Conservation (phyloP, 1,140 invertebrate species). For the Zaprionus taronus region DNA sequence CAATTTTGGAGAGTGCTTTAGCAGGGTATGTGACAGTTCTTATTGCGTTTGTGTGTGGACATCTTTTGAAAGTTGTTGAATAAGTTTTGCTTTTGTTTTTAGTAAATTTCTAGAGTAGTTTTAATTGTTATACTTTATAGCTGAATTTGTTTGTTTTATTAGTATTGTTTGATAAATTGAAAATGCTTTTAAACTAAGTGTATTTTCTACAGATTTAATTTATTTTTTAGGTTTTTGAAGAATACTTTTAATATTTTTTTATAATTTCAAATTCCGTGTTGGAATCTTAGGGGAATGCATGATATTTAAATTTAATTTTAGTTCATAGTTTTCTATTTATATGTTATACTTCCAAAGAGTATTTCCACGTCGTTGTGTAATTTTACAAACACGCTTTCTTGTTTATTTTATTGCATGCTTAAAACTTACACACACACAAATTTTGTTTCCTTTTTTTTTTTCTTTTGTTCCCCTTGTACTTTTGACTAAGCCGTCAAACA, state of each 20-base stretch:
- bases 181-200: neutral
- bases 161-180: too few relatives aligned
- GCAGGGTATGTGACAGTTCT: neutral
- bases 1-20: neutral
- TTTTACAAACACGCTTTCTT: neutral
- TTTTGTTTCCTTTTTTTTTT: neutral
- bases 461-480: constrained; percentile 3
- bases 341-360: neutral
- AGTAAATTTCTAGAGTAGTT: too few relatives aligned
- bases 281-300: too few relatives aligned
- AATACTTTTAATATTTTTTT: too few relatives aligned
- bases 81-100: too few relatives aligned
- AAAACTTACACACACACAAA: constrained; percentile 40
- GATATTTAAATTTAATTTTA: too few relatives aligned
- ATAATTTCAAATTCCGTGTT: too few relatives aligned
- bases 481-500: constrained; percentile 60
- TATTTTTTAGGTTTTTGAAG: too few relatives aligned
- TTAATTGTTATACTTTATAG: too few relatives aligned
- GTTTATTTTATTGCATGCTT: constrained; percentile 39
- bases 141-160: too few relatives aligned
- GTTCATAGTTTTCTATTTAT: neutral
- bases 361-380: constrained; percentile 1
- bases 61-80: too few relatives aligned
- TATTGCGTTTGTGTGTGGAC: neutral
- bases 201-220: neutral